Conservation (phyloP, 1,140 invertebrate species). For the Eulimnadia texana region DNA sequence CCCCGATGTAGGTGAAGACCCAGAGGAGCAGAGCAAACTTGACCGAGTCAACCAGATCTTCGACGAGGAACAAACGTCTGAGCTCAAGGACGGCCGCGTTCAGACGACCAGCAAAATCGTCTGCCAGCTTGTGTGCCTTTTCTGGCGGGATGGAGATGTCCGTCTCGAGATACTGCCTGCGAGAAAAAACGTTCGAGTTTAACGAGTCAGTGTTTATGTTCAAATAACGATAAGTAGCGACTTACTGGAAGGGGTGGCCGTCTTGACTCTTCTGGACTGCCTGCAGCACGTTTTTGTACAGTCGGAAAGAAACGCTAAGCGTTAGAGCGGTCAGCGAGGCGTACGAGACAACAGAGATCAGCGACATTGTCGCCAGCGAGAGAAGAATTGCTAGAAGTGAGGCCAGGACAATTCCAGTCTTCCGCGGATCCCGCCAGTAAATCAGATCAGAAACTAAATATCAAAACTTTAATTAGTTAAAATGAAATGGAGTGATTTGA, state of each 20-base stretch:
- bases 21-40: slow-evolving; percentile 87
- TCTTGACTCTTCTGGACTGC: slow-evolving; percentile 93
- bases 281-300: slow-evolving; percentile 90
- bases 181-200: neutral
- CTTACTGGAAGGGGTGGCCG: slow-evolving; percentile 92
- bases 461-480: too few relatives aligned
- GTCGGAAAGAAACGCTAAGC: slow-evolving; percentile 76
- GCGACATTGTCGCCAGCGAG: slow-evolving; percentile 82
- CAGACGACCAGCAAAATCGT: slow-evolving; percentile 64
- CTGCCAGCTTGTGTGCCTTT: slow-evolving; percentile 70
- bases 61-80: slow-evolving; percentile 83
- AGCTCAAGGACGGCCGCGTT: slow-evolving; percentile 66
- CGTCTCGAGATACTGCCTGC: slow-evolving; percentile 68
- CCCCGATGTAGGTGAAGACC: slow-evolving; percentile 88
- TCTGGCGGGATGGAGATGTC: slow-evolving; percentile 73
- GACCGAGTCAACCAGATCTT: slow-evolving; percentile 88
- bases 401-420: slow-evolving; percentile 82
- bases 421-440: slow-evolving; percentile 91
- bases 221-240: neutral
- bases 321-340: slow-evolving; percentile 63
- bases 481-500: too few relatives aligned
- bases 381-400: slow-evolving; percentile 68
- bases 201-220: neutral
- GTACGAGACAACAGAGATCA: slow-evolving; percentile 91
- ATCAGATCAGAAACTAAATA: slow-evolving; percentile 77